Percentiles rank a stretch among this genome's conserved stretches.
These are phyloP conservation scores for Apodemus agrarius DNA, from an alignment of 2,797 vertebrate species.

Conservation along the genomic window DNA sequence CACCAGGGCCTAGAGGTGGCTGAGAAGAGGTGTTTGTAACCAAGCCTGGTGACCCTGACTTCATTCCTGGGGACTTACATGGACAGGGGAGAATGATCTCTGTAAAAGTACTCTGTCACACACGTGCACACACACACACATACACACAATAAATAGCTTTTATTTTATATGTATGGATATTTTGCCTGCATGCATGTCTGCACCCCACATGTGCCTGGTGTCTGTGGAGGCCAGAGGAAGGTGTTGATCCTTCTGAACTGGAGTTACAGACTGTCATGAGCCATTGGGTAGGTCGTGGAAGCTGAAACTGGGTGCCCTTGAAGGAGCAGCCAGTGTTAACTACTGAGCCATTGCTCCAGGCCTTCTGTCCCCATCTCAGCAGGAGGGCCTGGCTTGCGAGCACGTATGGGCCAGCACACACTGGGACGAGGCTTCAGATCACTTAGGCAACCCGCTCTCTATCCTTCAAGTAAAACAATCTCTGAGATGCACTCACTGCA, in stretches of 20 bases:
- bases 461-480: neutral
- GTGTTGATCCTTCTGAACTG: neutral
- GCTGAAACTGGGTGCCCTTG: neutral
- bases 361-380: neutral
- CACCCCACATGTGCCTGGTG: too few species aligned
- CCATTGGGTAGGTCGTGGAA: neutral
- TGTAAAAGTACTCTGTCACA: neutral
- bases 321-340: neutral
- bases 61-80: neutral
- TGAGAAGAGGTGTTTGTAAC: neutral
- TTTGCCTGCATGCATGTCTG: neutral
- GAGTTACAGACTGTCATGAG: neutral
- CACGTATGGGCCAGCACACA: too few species aligned
- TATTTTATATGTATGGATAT: neutral
- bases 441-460: neutral
- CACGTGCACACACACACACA: neutral
- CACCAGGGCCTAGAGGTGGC: neutral
- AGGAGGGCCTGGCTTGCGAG: neutral
- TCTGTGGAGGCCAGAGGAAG: neutral
- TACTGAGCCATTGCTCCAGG: neutral
- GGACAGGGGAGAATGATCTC: neutral
- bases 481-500: neutral
- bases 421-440: neutral
- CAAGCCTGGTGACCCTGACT: neutral
- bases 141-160: neutral